Base-by-base conservation (phyloP, 92 coral and sea anemone genomes). In the Paragorgia papillata region DNA sequence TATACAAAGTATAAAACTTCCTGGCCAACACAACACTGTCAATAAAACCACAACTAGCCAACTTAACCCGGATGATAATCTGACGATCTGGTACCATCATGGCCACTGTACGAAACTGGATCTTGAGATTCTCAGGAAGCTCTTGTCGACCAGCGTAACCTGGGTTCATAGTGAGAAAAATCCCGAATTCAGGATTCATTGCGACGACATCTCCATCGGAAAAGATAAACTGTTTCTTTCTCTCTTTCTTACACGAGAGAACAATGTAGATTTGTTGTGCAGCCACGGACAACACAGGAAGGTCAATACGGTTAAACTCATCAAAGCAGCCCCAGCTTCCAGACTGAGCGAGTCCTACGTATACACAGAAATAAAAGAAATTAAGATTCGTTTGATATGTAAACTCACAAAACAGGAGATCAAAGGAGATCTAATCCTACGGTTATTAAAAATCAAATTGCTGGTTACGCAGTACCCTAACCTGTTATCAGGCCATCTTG, bases 301-400 rank as follows among this genome's bases (percentile, higher is more conserved):
- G 96, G 61, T 90, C 89, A 57, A 90, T 90, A 59, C 96, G 89
- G 82, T 90, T 90, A 75, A 90, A 90, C 85, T 90, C 96, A 58
- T 90, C 96, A 67, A 90, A 90, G 41, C 96, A 90, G 18, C 96
- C 96, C 96, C 96, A 90, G 76, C 96, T 90, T n/a, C 96, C 96
- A 31, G 96, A 90, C 67, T 90, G 96, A 39, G 96, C 96, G 8
- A 89, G 81, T 20, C 95, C 95, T 89, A 67, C n/a, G 40, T n/a
- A n/a, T n/a, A n/a, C n/a, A n/a, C n/a, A n/a, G n/a, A n/a, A n/a
- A n/a, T 73, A 13, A 51, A 67, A 40, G 19, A 53, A 44, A 18
- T 43, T 2, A 17, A 19, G 14, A 57, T 17, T n/a, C n/a, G n/a
- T n/a, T n/a, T n/a, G n/a, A n/a, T n/a, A n/a, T n/a, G n/a, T n/a